Percentiles rank a stretch among this genome's conserved stretches.
phyloP scores from a whole-genome alignment of 1,140 invertebrate genomes.

The Odontomachus brunneus region DNA sequence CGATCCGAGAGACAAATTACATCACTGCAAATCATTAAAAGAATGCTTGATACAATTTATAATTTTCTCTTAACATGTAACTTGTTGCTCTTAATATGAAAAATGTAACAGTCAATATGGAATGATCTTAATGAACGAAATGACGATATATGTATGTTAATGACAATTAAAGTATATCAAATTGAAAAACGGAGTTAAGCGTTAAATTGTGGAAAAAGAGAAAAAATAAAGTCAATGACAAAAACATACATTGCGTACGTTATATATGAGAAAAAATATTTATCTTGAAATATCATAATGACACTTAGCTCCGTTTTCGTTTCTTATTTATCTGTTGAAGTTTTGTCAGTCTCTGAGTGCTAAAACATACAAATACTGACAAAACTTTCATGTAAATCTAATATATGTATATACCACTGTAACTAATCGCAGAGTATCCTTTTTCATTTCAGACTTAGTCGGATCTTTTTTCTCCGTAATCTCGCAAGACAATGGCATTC shows the following conservation, averaged over 20 bases:
- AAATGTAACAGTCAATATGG: too few relatives aligned
- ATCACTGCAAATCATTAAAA: neutral
- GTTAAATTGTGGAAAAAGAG: neutral
- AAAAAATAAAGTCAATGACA: too few relatives aligned
- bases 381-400: neutral
- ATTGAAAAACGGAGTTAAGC: neutral
- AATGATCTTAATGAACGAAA: conserved; percentile 10
- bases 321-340: too few relatives aligned
- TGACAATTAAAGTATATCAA: conserved; percentile 3
- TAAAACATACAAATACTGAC: neutral
- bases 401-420: conserved; percentile 69
- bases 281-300: too few relatives aligned
- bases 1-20: neutral
- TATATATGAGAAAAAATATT: too few relatives aligned
- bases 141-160: conserved; percentile 9
- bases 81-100: too few relatives aligned
- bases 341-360: too few relatives aligned
- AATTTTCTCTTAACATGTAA: neutral
- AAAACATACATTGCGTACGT: too few relatives aligned
- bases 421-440: conserved; percentile 73
- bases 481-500: conserved; percentile 17
- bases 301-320: too few relatives aligned
- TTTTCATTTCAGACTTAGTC: conserved; percentile 10
- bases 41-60: neutral
- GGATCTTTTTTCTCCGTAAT: neutral